Evolutionary conservation across 1,140 invertebrate species (phyloP), one percentile per base, ranked within the genome.

Genomic region (Trichoplusia ni): DNA sequence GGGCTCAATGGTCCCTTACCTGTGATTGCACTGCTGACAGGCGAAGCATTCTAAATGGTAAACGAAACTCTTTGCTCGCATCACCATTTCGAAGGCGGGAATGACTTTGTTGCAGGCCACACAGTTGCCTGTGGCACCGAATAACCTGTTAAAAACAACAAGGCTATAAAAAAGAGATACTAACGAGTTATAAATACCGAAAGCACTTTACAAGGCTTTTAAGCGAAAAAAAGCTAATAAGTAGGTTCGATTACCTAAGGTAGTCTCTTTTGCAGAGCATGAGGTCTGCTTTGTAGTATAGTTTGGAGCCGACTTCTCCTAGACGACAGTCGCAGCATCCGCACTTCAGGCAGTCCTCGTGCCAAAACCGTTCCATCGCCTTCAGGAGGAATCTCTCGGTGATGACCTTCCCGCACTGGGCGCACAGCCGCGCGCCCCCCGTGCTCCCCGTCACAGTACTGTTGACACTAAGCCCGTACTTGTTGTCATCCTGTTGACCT

Each of bases 31-130:
- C 85, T 98, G 96, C 88, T 98, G 97, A 92, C 98, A 99, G 65
- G 97, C 97, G 89, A 99, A 99, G 86, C 98, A 99, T 85, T 99
- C 97, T 79, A 98, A 93, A 92, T 98, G 97, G 90, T 98, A 98
- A 49, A 98, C 97, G 90, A 98, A 98, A 74, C 94, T 95, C 86
- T 97, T 95, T 11, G 97, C 97, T 88, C 97, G 93, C 98, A 99
- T 98, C 64, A 98, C 98, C 97, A 98, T 98, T 92, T 99, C 97
- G 91, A 98, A 98, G 37, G 97, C 97, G 14, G 97, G 97, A 84
- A 99, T 98, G 73, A 96, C 95, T 93, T 98, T 98, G 82, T 95
- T 95, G 87, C 96, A 97, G 11, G 97, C 97, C 47, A 97, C 95
- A 89, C 97, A 99, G 85, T 97, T 95, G 59, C 97, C 97, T 5